Percentiles rank a stretch among this genome's conserved stretches.
These are phyloP conservation scores for Endotricha flammealis DNA, from an alignment of 2,888 invertebrate species.

Conservation along the genomic window DNA sequence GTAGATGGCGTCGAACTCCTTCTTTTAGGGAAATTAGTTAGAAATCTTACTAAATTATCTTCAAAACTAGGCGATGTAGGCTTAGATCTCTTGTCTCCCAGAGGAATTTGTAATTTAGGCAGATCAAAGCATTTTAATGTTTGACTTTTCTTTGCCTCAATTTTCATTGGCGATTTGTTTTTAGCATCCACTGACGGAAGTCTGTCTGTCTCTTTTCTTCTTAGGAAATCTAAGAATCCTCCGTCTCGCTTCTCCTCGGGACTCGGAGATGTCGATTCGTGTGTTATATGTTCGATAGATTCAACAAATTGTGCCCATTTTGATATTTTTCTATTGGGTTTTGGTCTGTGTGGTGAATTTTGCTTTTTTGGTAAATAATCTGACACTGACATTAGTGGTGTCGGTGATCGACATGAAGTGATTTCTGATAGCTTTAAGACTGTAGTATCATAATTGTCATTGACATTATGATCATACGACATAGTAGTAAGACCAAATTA, in stretches of 20 bases:
- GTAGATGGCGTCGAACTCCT: constrained; percentile 55
- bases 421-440: constrained; percentile 22
- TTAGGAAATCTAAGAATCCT: constrained; percentile 40
- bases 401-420: constrained; percentile 35
- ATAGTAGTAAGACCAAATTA: too few species aligned
- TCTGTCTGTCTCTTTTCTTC: constrained; percentile 40
- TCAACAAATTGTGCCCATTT: constrained; percentile 55
- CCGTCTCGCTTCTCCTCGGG: constrained; percentile 38
- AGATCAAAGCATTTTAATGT: constrained; percentile 50
- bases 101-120: constrained; percentile 32
- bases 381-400: constrained; percentile 43
- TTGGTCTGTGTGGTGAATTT: constrained; percentile 19
- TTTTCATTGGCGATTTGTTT: constrained; percentile 48
- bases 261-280: constrained; percentile 34
- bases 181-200: constrained; percentile 32
- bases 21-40: constrained; percentile 45
- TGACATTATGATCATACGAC: too few species aligned
- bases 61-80: constrained; percentile 31
- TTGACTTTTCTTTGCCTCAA: constrained; percentile 42
- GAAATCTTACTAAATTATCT: constrained; percentile 43
- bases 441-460: constrained; percentile 5
- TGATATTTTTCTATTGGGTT: constrained; percentile 25
- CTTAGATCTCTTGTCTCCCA: constrained; percentile 28
- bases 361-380: constrained; percentile 42
- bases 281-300: constrained; percentile 40